phyloP scores from a whole-genome alignment of 2,113 vertebrate genomes.

The Elanoides forficatus region DNA sequence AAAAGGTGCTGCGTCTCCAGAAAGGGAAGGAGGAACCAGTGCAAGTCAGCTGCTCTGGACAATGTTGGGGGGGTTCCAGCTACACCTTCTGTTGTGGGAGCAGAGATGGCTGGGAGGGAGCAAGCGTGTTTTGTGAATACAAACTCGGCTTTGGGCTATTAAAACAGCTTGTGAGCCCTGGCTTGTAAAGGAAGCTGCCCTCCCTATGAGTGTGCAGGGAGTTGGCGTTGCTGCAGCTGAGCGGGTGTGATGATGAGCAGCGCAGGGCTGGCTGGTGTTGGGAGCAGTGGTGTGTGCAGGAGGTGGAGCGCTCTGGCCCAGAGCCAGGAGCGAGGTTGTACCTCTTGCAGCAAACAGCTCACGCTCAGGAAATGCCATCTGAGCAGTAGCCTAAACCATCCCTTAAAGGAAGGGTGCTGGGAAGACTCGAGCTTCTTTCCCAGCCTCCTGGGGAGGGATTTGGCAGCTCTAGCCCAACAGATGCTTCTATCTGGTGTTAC shows the following conservation, averaged over 20 bases:
- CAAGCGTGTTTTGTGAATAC: rapidly evolving
- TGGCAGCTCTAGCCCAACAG: not conserved
- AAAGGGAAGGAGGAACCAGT: not conserved
- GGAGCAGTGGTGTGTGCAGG: not conserved
- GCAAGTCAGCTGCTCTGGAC: not conserved
- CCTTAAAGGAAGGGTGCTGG: not conserved
- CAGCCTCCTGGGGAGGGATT: not conserved
- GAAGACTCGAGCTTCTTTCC: not conserved
- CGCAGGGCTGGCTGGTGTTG: not conserved
- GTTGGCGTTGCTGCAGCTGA: rapidly evolving
- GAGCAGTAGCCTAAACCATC: not conserved
- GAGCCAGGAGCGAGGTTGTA: not conserved
- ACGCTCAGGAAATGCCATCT: not conserved
- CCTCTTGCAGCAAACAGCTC: not conserved
- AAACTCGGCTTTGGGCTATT: not conserved
- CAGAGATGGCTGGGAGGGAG: not conserved
- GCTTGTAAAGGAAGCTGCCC: not conserved
- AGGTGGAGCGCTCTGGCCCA: not conserved
- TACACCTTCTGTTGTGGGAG: not conserved
- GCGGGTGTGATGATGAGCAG: not conserved
- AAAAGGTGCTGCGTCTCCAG: not conserved
- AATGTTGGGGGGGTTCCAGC: not conserved
- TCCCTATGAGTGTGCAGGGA: not conserved
- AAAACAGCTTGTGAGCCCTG: not conserved
- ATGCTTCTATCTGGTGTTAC: not conserved